Base-by-base conservation (phyloP, 2,113 vertebrate genomes). In the Ploceus nigricollis region DNA sequence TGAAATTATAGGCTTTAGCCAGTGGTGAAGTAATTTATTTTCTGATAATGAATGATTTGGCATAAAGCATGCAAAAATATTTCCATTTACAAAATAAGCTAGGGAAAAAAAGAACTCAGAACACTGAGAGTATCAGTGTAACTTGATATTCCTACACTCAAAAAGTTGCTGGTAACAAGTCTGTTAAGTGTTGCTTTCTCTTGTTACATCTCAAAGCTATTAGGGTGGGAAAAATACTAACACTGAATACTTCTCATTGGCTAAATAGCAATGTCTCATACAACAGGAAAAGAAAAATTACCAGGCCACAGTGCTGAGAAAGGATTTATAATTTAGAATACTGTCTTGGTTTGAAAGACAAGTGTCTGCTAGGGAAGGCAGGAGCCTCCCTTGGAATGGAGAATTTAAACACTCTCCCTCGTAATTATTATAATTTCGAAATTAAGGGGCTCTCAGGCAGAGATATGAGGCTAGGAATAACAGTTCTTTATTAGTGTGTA, bases 11-110 rank as follows among this genome's bases (percentile, higher is more conserved):
- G 6, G 28, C 30, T 92, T 75, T 81, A 79, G 15, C 69, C 61
- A 8, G 21, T 24, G 48, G 31, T 92, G 85, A 95, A 88, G 73
- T 89, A 13, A 68, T 93, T 90, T 81, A 15, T 81, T 92, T 96
- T 95, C 37, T 88, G 25, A 89, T 51, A 75, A 82, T 79, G 72
- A 92, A 84, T 87, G 30, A n/a, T 54, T 92, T 95, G 37, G 81
- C 78, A 58, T 61, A 77, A 85, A 58, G 6, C 40, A 20, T 86
- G 75, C 61, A 57, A 81, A 65, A 87, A 91, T 72, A 73, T 83
- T 87, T 76, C 39, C 40, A 79, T 79, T 94, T 90, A 58, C 37
- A 81, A 83, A 85, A 58, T 40, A 87, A 83, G 8, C 35, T 70
- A 42, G 1, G 5, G 11, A 3, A 42, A 89, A 93, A 75, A 89